Percentiles rank a stretch among this genome's conserved stretches.
phyloP scores from a whole-genome alignment of 2,113 vertebrate genomes.

The Python bivittatus region DNA sequence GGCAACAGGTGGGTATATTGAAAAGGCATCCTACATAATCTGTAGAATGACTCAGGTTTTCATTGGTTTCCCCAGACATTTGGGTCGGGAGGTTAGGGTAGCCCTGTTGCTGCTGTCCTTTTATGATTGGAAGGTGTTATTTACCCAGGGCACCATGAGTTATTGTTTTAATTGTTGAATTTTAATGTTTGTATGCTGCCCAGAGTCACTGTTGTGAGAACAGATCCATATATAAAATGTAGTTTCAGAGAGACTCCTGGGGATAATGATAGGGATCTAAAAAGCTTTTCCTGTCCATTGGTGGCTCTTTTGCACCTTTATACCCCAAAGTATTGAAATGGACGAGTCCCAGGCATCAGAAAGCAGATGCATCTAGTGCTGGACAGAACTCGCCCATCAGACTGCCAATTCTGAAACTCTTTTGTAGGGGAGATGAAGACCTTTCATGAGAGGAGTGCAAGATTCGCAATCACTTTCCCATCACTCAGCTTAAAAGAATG shows the following conservation, averaged over 20 bases:
- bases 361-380: background rate
- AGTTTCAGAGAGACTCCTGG: background rate
- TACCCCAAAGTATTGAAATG: background rate
- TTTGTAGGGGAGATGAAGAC: background rate
- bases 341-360: background rate
- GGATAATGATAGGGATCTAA: background rate
- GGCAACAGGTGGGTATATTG: slow-evolving; percentile 86
- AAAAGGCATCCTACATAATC: background rate
- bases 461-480: background rate
- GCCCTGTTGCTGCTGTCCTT: background rate
- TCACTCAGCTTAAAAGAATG: no score
- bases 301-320: background rate
- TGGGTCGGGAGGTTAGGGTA: background rate
- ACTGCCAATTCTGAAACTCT: background rate
- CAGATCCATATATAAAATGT: background rate
- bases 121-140: background rate
- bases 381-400: background rate
- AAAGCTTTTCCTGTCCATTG: background rate
- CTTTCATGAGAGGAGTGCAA: no score
- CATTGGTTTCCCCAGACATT: background rate
- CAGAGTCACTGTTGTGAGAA: background rate
- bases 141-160: background rate
- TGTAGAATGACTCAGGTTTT: no score
- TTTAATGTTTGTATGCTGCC: background rate
- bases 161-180: background rate